Evolutionary conservation across 1,140 invertebrate species (phyloP), one percentile per base, ranked within the genome.

Genomic region (Phymastichus coffea): DNA sequence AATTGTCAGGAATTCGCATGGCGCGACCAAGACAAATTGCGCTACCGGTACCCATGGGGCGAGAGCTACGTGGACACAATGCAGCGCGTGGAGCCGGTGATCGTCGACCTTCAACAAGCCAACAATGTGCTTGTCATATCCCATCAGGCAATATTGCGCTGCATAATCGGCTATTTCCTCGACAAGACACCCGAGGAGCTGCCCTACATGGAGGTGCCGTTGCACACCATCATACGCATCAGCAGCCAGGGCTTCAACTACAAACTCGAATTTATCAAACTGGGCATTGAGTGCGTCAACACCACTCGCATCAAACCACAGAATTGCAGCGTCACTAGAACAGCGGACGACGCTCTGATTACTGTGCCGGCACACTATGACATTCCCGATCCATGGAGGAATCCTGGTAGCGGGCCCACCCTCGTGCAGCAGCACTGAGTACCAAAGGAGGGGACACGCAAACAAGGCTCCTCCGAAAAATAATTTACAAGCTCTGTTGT

Each of bases 31-130:
- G 92, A 97, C 74, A 97, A 97, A 78, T 84, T 95, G 52, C 88
- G 90, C 64, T 97, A 96, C 77, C 85, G 94, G 37, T 97, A 97
- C 78, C 93, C 93, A 0, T 91, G 89, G 83, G 94, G 94, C 17
- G 94, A 97, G 70, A 92, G 89, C 10, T 95, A 95, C 73, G 83
- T 92, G 60, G 93, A 96, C 75, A 86, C 94, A 37, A 92, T 95
- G 82, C 84, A 85, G 15, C 80, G 93, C n/a, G 80, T 95, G 19
- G 86, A 91, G 25, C 91, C 91, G 6, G 89, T 95, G 1, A 80
- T 91, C 0, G 80, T 83, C 0, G 93, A 94, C 65, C 75, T 97
- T 12, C 92, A 96, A 67, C 83, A 88, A 59, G 88, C 93, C 60
- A 87, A 89, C 61, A 93, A 95, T 73, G 87, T 97, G 1, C 79